Percentiles rank a stretch among this genome's conserved stretches.
These are phyloP conservation scores for Lepidocyrtoides sp. DNA, from an alignment of 2,888 invertebrate genomes.

Conservation along the genomic window DNA sequence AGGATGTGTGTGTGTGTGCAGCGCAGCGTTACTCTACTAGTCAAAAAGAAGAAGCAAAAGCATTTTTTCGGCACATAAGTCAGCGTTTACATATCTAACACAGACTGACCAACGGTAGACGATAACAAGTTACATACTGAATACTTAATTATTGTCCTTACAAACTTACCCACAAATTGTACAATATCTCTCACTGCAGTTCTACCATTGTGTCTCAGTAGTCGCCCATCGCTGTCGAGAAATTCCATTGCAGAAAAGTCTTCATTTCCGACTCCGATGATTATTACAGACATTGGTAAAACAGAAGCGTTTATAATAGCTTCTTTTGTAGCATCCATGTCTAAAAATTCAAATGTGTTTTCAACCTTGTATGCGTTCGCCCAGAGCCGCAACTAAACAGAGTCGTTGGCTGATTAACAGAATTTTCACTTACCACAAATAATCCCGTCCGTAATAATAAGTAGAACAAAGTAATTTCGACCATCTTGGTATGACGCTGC, in stretches of 20 bases:
- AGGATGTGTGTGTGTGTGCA: too few species aligned
- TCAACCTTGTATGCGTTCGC: too few species aligned
- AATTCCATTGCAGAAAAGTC: conserved; percentile 89
- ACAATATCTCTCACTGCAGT: conserved; percentile 89
- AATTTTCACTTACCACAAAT: conserved; percentile 86
- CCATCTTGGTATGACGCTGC: conserved; percentile 87
- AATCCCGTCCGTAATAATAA: conserved; percentile 89
- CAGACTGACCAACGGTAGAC: not conserved
- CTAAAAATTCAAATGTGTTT: too few species aligned
- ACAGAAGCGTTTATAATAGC: conserved; percentile 87
- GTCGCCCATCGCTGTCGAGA: conserved; percentile 88
- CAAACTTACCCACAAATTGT: conserved; percentile 87
- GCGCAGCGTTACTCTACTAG: too few species aligned
- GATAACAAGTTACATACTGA: not conserved
- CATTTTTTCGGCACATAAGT: too few species aligned
- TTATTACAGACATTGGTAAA: conserved; percentile 88
- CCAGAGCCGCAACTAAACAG: too few species aligned
- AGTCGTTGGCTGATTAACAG: too few species aligned
- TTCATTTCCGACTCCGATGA: conserved; percentile 89
- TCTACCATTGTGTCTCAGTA: conserved; percentile 86
- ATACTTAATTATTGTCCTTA: conserved; percentile 86
- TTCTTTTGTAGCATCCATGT: conserved; percentile 85
- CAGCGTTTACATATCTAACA: too few species aligned
- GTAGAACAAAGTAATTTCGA: conserved; percentile 88
- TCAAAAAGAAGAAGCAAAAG: too few species aligned